Evolutionary conservation across 2,888 invertebrate genomes (phyloP).

Genomic region (Aproaerema taeniolella): DNA sequence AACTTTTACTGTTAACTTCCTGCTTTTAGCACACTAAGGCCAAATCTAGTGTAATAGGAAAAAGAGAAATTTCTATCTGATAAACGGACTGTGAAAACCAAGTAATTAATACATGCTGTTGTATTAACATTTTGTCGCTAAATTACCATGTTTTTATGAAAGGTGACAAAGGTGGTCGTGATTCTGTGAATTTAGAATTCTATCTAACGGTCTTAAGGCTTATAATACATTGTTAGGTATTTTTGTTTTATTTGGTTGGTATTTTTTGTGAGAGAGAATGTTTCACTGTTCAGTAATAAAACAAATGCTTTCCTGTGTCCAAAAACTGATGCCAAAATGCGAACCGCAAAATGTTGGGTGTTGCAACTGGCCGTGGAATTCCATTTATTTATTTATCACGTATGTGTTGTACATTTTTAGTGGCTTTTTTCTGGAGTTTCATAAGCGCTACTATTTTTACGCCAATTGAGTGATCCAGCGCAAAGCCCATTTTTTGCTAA

Average conservation of each 20-base stretch:
- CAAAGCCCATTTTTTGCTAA: too few species aligned
- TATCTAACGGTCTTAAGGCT: slow-evolving; percentile 25
- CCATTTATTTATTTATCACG: too few species aligned
- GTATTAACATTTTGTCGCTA: slow-evolving; percentile 54
- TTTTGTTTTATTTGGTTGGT: slow-evolving; percentile 31
- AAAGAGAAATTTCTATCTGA: slow-evolving; percentile 32
- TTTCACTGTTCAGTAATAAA: slow-evolving; percentile 60
- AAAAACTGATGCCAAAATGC: slow-evolving; percentile 44
- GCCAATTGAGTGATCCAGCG: too few species aligned
- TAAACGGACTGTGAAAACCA: slow-evolving; percentile 60
- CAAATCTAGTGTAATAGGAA: slow-evolving; percentile 32
- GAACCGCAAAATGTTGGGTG: slow-evolving; percentile 33
- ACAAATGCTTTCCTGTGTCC: slow-evolving; percentile 55
- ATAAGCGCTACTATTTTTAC: too few species aligned
- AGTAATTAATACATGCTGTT: slow-evolving; percentile 60
- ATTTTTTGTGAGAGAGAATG: slow-evolving; percentile 31
- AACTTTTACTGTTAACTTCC: too few species aligned
- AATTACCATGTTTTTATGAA: slow-evolving; percentile 22
- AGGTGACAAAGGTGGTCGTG: slow-evolving; percentile 23
- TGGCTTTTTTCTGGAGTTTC: too few species aligned
- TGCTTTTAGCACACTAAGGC: slow-evolving; percentile 24
- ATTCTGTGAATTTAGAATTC: slow-evolving; percentile 25
- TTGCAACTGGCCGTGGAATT: slow-evolving; percentile 25
- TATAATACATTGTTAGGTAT: slow-evolving; percentile 26
- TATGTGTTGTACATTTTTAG: too few species aligned